These are phyloP conservation scores for Okamejei kenojei DNA, from an alignment of 2,797 vertebrate species.

Conservation along the genomic window DNA sequence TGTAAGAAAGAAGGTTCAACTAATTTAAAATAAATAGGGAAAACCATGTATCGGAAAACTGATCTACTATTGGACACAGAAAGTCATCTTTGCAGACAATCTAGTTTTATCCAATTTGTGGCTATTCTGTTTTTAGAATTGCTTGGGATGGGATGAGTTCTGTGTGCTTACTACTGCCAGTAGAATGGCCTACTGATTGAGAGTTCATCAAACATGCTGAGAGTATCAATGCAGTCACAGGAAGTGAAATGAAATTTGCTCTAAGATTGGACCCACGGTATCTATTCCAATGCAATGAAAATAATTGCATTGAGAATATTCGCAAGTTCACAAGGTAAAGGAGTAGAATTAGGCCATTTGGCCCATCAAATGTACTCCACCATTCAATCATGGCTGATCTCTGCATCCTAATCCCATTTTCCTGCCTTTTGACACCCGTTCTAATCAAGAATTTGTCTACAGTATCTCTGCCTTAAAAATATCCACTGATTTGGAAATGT, in stretches of 20 bases:
- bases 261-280: background rate
- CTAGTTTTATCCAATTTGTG: slow-evolving; percentile 19
- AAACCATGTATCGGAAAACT: background rate
- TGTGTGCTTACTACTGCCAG: too few species aligned
- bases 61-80: background rate
- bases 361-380: too few species aligned
- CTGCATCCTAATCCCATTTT: too few species aligned
- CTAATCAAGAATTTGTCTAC: too few species aligned
- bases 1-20: background rate
- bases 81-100: background rate
- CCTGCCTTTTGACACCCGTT: too few species aligned
- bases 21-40: background rate
- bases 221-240: background rate
- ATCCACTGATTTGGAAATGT: too few species aligned
- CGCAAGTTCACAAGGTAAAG: too few species aligned
- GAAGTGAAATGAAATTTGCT: background rate
- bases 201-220: background rate
- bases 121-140: background rate
- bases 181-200: background rate
- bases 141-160: too few species aligned
- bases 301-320: background rate
- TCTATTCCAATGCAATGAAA: background rate
- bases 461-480: too few species aligned
- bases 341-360: too few species aligned
- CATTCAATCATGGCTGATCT: too few species aligned